A percentile compares a stretch with the other conserved stretches of the same genome.
Conservation (phyloP, 2,888 invertebrate species). For the Erebia epiphron region DNA sequence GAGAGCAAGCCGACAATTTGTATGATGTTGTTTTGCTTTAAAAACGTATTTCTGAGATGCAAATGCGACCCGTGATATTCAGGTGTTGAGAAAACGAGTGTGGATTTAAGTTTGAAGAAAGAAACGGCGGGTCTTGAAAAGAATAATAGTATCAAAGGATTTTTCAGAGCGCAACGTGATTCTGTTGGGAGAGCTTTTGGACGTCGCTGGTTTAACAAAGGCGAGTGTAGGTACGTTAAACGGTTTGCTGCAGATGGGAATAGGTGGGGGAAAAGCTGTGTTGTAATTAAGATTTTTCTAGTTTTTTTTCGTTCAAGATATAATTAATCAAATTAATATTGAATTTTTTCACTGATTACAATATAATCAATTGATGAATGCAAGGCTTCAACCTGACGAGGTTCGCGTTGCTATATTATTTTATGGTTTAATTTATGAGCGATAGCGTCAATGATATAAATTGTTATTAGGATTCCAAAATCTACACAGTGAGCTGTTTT, state of each 20-base stretch:
- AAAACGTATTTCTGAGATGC: constrained; percentile 62
- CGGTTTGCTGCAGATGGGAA: not conserved
- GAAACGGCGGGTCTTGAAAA: constrained; percentile 28
- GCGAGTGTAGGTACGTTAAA: constrained; percentile 5
- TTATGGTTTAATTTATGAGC: not conserved
- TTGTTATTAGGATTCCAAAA: no score
- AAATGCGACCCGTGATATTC: constrained; percentile 68
- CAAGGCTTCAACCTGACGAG: not conserved
- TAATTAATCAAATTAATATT: not conserved
- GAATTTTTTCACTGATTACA: not conserved
- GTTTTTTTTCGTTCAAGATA: not conserved
- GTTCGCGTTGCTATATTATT: not conserved
- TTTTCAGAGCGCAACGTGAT: constrained; percentile 32
- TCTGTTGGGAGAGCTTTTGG: constrained; percentile 28
- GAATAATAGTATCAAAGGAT: constrained; percentile 39
- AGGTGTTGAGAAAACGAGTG: constrained; percentile 27
- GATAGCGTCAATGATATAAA: not conserved
- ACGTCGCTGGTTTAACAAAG: constrained; percentile 3
- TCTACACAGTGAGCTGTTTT: no score
- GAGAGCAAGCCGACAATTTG: constrained; percentile 21
- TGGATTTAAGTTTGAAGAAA: constrained; percentile 29
- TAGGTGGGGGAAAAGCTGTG: not conserved
- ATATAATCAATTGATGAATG: not conserved
- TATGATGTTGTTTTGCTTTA: constrained; percentile 34
- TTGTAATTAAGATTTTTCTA: constrained; percentile 9